phyloP scores from a whole-genome alignment of 2,113 vertebrate species.

The Carassius auratus region DNA sequence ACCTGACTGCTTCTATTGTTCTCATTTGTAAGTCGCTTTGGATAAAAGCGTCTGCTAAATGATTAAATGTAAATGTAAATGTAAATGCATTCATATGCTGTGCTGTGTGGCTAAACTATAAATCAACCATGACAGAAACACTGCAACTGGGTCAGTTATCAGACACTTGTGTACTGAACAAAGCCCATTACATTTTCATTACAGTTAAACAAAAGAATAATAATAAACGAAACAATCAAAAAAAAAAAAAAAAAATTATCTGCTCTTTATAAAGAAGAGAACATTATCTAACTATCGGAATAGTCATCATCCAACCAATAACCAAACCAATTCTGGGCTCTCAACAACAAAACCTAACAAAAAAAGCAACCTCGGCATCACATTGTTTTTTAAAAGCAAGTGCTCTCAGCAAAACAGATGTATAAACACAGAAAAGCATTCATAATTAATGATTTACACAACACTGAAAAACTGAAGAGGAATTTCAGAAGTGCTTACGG shows the following conservation, averaged over 20 bases:
- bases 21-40: no score
- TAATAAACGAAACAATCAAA: background rate
- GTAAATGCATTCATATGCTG: background rate
- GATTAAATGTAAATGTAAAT: no score
- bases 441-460: slow-evolving; percentile 6
- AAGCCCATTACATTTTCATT: slow-evolving; percentile 13
- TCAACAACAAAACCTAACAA: background rate
- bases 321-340: background rate
- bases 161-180: background rate
- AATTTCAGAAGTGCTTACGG: background rate
- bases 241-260: background rate
- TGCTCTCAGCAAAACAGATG: background rate
- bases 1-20: no score
- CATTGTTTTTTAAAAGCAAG: background rate
- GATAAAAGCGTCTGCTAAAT: no score
- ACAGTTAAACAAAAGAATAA: background rate
- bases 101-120: background rate
- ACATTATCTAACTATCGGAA: background rate
- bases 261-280: background rate
- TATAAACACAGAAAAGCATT: background rate
- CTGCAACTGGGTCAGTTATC: background rate
- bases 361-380: background rate
- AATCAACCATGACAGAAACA: slow-evolving; percentile 8
- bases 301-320: background rate
- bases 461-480: background rate